Base-by-base conservation (phyloP, 2,888 invertebrate genomes). In the Phaonia tiefii region DNA sequence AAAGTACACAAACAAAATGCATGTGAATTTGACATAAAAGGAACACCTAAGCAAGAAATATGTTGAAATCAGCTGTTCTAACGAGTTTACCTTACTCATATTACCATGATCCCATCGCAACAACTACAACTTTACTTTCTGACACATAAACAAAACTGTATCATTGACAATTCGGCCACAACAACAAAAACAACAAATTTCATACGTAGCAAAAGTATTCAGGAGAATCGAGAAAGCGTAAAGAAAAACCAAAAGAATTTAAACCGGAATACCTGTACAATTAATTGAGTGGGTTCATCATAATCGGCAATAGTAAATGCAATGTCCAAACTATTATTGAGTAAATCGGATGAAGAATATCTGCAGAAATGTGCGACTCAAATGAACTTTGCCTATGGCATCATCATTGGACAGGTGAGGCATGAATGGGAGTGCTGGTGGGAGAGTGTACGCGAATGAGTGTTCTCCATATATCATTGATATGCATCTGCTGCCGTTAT, bases 401-500 rank as follows among this genome's bases (percentile, higher is more conserved):
- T 96, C 87, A 94, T 96, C 87, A 92, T 96, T 85, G 96, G 96
- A 82, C 96, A 96, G 93, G 96, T 96, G 92, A 89, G 79, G 46
- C n/a, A 17, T 54, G 31, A 13, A 13, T 22, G 49, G 0, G 20
- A 60, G 39, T 39, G 17, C 39, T 26, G 25, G 10, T 71, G 26
- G 39, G 10, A 8, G 49, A 17, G 17, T 49, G 54, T 22, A 15
- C 1, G 58, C n/a, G 31, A 31, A 1, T 60, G 49, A 15, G 17
- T 60, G 39, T 39, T 39, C 10, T n/a, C 17, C 15, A 39, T 2
- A 5, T 31, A 58, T 51, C 51, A 51, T 22, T 51, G 20, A 17
- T 51, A 20, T 54, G 54, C 25, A 25, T 22, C 25, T 2, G 31
- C 31, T 31, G 31, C 4, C 31, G 31, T 8, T 31, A 8, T 31